phyloP scores from a whole-genome alignment of 2,797 vertebrate species.

The Chelon labrosus region DNA sequence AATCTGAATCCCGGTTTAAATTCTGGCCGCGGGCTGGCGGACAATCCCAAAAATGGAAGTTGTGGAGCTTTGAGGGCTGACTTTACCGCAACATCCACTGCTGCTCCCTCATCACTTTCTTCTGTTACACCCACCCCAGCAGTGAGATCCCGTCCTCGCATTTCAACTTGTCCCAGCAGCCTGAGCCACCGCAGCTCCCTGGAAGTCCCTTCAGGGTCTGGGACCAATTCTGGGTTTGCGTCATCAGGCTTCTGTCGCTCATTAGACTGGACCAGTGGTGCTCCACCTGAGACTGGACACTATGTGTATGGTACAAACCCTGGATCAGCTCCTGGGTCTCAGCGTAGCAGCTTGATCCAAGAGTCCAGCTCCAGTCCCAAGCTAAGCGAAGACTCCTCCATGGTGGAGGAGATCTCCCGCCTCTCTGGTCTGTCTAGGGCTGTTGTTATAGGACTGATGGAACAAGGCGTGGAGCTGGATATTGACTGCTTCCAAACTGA shows the following conservation, averaged over 20 bases:
- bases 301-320: conserved; percentile 42
- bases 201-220: conserved; percentile 79
- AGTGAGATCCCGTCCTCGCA: conserved; percentile 84
- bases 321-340: conserved; percentile 73
- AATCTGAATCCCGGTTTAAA: conserved; percentile 82
- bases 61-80: conserved; percentile 65
- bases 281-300: conserved; percentile 66
- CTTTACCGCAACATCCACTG: conserved; percentile 51
- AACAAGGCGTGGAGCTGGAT: conserved; percentile 87
- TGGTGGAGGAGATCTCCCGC: conserved; percentile 86
- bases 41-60: conserved; percentile 63
- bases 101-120: conserved; percentile 75
- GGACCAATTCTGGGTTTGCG: conserved; percentile 63
- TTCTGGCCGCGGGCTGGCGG: conserved; percentile 63
- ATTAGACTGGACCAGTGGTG: conserved; percentile 80
- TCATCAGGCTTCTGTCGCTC: conserved; percentile 83
- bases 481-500: conserved; percentile 85
- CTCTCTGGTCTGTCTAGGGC: conserved; percentile 84
- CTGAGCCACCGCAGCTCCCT: conserved; percentile 86
- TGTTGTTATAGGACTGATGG: conserved; percentile 86
- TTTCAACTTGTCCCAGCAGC: conserved; percentile 87
- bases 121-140: conserved; percentile 76
- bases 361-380: conserved; percentile 74
- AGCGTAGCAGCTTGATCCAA: conserved; percentile 77
- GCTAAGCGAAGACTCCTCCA: conserved; percentile 80